Conservation (phyloP, 2,113 vertebrate genomes). For the Thermophis baileyi region DNA sequence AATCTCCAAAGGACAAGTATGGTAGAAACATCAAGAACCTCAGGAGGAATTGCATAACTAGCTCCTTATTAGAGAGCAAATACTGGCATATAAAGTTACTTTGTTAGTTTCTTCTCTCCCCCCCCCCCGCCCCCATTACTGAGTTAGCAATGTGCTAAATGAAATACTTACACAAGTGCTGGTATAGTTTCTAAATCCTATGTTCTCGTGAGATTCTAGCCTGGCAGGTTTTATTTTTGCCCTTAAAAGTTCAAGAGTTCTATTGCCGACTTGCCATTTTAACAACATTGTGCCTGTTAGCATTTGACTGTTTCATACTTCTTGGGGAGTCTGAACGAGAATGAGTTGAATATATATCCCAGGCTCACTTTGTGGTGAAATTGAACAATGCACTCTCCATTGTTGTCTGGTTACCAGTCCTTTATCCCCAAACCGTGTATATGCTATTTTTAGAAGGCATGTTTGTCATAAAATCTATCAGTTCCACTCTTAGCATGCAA, state of each 20-base stretch:
- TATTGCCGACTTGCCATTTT: neutral
- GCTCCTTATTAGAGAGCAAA: neutral
- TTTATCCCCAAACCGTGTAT: neutral
- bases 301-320: neutral
- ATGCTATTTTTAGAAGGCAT: no score
- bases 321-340: neutral
- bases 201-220: neutral
- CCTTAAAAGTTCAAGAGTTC: neutral
- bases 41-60: neutral
- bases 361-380: neutral
- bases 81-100: neutral
- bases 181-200: neutral
- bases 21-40: neutral
- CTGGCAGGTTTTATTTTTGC: neutral
- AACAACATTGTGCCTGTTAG: neutral
- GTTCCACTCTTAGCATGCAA: neutral
- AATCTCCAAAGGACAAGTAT: neutral
- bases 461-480: neutral
- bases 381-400: neutral
- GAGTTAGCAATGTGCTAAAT: neutral
- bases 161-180: neutral
- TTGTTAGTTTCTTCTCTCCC: neutral
- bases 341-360: neutral
- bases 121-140: neutral
- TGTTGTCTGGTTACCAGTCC: neutral